Conservation (phyloP, 1,140 invertebrate genomes). For the Oryzaephilus surinamensis region DNA sequence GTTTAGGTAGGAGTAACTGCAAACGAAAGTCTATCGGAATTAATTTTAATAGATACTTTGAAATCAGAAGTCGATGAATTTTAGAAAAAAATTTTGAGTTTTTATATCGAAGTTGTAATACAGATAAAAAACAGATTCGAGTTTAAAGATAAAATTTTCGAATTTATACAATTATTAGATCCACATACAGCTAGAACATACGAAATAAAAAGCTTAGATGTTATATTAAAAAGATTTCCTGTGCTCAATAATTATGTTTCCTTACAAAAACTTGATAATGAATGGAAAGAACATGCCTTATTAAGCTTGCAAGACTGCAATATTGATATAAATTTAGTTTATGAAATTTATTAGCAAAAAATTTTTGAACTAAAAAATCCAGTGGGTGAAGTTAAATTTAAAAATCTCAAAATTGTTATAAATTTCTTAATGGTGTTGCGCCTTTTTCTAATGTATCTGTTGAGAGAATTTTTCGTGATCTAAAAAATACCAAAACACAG, state of each 20-base stretch:
- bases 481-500: conserved; percentile 7
- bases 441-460: conserved; percentile 3
- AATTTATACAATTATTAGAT: conserved; percentile 11
- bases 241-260: conserved; percentile 3
- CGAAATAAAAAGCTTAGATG: conserved; percentile 3
- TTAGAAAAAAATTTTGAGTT: too few relatives aligned
- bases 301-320: conserved; percentile 5
- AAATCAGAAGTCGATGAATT: too few relatives aligned
- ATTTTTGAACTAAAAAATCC: conserved; percentile 11
- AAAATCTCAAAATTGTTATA: conserved; percentile 7
- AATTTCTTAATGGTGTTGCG: conserved; percentile 4
- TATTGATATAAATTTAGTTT: conserved; percentile 3
- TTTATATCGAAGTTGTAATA: too few relatives aligned
- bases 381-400: conserved; percentile 3
- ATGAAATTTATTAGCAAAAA: conserved; percentile 9
- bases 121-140: too few relatives aligned
- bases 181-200: conserved; percentile 8
- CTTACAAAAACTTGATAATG: conserved; percentile 10
- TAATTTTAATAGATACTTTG: too few relatives aligned
- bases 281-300: conserved; percentile 14
- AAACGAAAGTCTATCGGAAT: too few relatives aligned
- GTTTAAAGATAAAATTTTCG: conserved; percentile 13
- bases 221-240: conserved; percentile 12
- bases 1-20: too few relatives aligned
- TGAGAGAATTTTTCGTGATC: conserved; percentile 5